Base-by-base conservation (phyloP, 2,797 vertebrate species). In the Decapterus maruadsi region DNA sequence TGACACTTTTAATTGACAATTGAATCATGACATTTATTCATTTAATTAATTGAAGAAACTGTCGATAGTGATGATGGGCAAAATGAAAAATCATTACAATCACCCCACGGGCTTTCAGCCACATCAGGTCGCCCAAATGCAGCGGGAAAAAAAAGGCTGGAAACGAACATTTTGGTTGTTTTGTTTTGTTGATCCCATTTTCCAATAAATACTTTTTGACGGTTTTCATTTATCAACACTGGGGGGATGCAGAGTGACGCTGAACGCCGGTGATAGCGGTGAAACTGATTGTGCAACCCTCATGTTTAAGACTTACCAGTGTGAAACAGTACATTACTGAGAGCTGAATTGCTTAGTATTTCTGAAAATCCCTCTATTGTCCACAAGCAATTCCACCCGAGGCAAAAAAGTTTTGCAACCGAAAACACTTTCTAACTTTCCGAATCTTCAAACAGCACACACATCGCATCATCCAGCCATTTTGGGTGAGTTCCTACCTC, bases 261-360 rank as follows among this genome's bases (percentile, higher is more conserved):
- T 46, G 26, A 22, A 70, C 7, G 45, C 48, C 16, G 43, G 34
- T n/a, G 36, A 62, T 20, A 9, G 42, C 13, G 17, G 46, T 45
- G 11, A 20, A 65, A 13, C 17, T 31, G 19, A 58, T 5, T 65
- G 17, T 38, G 16, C 17, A 40, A n/a, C 42, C 19, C 36, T 71
- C 11, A 26, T 51, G 55, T 22, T 45, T 20, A 19, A 22, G 68
- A 54, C 22, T 38, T 22, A 38, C n/a, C 16, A 14, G 51, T 26
- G 62, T 54, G 19, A 56, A 73, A 46, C 51, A 38, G 29, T 42
- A 19, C 14, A 45, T 43, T n/a, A 56, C 3, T 48, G 20, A 57
- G 57, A 59, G 59, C 1, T 14, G 13, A n/a, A 64, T 65, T 42
- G n/a, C 54, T 82, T 53, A 43, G 75, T 36, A 17, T 73, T 80